Evolutionary conservation across 2,797 vertebrate species (phyloP).

Genomic region (Tenualosa ilisha): DNA sequence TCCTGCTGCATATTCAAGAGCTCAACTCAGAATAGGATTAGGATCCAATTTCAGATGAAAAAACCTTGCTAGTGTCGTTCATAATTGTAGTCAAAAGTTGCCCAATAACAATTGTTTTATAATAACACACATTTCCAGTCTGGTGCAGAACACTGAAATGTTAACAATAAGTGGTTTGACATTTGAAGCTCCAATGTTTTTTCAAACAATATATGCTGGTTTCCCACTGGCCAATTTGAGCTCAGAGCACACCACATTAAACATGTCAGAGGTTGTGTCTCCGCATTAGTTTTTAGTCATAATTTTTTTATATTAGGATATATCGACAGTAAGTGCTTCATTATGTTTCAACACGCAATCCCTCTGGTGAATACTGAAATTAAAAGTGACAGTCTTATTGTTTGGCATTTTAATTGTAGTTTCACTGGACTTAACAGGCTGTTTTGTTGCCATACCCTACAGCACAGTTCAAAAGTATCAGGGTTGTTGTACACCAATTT

Average conservation of each 20-base stretch:
- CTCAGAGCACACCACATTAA: not conserved
- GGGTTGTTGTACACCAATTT: not conserved
- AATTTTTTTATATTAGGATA: not conserved
- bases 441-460: not conserved
- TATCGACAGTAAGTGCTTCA: not conserved
- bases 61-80: not conserved
- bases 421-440: not conserved
- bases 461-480: not conserved
- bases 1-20: not conserved
- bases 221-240: not conserved
- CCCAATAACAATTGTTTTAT: slow-evolving; percentile 8
- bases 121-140: not conserved
- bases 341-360: slow-evolving; percentile 1
- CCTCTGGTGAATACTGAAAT: not conserved
- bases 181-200: slow-evolving; percentile 9
- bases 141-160: not conserved
- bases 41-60: slow-evolving; percentile 14
- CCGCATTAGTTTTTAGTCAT: slow-evolving; percentile 1
- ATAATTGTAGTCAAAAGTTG: slow-evolving; percentile 23
- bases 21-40: slow-evolving; percentile 20
- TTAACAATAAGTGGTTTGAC: slow-evolving; percentile 14
- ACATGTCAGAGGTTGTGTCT: slow-evolving; percentile 7
- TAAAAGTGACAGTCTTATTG: not conserved
- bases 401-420: not conserved
- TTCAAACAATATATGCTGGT: slow-evolving; percentile 13